Conservation (phyloP, 2,888 invertebrate species). For the Diaprepes abbreviatus region DNA sequence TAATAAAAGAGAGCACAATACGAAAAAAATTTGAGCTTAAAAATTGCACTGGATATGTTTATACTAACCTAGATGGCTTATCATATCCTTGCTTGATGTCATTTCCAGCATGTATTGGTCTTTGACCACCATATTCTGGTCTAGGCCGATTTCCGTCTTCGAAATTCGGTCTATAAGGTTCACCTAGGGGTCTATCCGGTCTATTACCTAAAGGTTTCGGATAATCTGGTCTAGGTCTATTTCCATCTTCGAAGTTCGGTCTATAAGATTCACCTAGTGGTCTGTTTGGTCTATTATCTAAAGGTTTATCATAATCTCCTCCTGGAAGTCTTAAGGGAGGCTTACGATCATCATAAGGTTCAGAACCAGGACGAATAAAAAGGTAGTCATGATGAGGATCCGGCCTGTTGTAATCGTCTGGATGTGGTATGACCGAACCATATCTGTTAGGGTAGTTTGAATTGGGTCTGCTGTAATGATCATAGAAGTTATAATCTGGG, state of each 20-base stretch:
- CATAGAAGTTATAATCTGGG: conserved; percentile 45
- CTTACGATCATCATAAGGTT: conserved; percentile 16
- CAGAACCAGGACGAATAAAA: conserved; percentile 38
- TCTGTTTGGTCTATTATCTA: conserved; percentile 1
- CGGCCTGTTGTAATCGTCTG: conserved; percentile 46
- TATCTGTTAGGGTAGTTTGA: conserved; percentile 51
- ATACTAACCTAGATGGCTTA: conserved; percentile 14
- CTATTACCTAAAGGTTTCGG: conserved; percentile 1
- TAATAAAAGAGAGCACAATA: too few species aligned
- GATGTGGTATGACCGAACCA: conserved; percentile 55
- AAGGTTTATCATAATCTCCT: background rate
- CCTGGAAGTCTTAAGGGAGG: conserved; percentile 39
- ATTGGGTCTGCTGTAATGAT: conserved; percentile 50
- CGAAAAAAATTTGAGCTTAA: too few species aligned
- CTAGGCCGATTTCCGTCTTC: conserved; percentile 23
- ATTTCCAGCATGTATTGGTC: background rate
- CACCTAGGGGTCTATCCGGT: background rate
- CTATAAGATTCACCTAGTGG: conserved; percentile 3
- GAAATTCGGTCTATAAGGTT: conserved; percentile 16
- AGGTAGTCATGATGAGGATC: conserved; percentile 51
- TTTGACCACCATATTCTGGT: conserved; percentile 8
- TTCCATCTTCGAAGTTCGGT: conserved; percentile 19
- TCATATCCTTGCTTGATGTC: background rate
- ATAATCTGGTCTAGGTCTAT: conserved; percentile 19
- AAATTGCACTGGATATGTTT: too few species aligned